Evolutionary conservation across 2,888 invertebrate genomes (phyloP), one percentile per base, ranked within the genome.

Genomic region (Leptinotarsa juncta): DNA sequence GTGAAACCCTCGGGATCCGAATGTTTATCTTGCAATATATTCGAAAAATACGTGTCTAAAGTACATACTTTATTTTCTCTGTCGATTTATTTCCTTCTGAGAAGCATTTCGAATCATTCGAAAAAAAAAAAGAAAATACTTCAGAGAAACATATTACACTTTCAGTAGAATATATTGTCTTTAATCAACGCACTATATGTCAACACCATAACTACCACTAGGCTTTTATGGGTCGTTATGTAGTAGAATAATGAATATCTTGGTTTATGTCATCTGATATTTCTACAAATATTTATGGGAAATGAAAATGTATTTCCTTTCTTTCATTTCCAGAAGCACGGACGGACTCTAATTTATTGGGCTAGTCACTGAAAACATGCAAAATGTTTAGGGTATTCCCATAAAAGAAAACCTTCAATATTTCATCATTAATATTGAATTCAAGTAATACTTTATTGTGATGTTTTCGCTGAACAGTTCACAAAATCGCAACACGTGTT

Each of bases 121-220:
- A 16, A 62, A 62, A 62, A 32, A n/a, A 14, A 62, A 62, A 15
- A 0, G 62, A 16, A 62, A 26, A 62, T 62, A 62, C 42, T 62
- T n/a, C 32, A 32, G 42, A 15, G 62, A 62, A 62, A 62, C 62
- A 62, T 62, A 62, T 62, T 62, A 62, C 42, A 42, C 32, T 62
- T 62, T 42, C 62, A n/a, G 42, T 42, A 32, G n/a, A 18, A 42
- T 62, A n/a, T 62, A 62, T 42, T 15, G 32, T 26, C n/a, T 62
- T 42, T 32, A 62, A 62, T 62, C 62, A 62, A 32, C n/a, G n/a
- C 3, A 32, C n/a, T 32, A 57, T 32, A 16, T 62, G 62, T 62
- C 26, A 62, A 62, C 62, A 32, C 42, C 7, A n/a, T n/a, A 26
- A 62, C 26, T 32, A 16, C 26, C 1, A 0, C n/a, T 62, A n/a